These are phyloP conservation scores for Mastomys natalensis DNA, from an alignment of 2,113 vertebrate species.

Conservation along the genomic window DNA sequence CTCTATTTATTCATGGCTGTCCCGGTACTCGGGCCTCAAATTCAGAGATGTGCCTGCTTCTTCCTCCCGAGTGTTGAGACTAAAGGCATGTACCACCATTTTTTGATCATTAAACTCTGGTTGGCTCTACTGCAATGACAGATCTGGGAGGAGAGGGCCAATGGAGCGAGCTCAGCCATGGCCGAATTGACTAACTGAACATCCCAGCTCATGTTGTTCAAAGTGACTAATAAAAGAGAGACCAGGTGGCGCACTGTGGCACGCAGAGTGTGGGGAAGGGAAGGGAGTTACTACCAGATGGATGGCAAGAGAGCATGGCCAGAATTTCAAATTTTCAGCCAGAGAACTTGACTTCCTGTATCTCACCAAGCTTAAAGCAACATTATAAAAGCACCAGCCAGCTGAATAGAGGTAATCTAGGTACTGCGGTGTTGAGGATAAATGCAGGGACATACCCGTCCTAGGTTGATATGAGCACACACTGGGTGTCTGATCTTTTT, in stretches of 20 bases:
- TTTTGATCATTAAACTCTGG: background rate
- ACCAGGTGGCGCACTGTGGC: background rate
- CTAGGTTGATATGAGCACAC: background rate
- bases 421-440: background rate
- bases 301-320: background rate
- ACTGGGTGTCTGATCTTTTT: background rate
- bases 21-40: background rate
- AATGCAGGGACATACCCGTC: background rate
- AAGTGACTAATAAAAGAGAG: background rate
- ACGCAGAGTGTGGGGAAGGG: background rate
- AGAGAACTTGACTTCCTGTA: background rate
- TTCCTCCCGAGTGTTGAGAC: background rate
- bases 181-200: background rate
- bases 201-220: slow-evolving; percentile 1
- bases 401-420: background rate
- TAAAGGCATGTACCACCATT: background rate
- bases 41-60: background rate
- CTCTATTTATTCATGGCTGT: background rate
- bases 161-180: background rate
- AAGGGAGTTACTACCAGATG: background rate
- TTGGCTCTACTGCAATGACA: background rate
- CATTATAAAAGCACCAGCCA: background rate
- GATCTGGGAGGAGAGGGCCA: background rate
- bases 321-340: slow-evolving; percentile 1
- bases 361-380: background rate